Evolutionary conservation across 1,140 invertebrate genomes (phyloP).

Genomic region (Meloidogyne chitwoodi): DNA sequence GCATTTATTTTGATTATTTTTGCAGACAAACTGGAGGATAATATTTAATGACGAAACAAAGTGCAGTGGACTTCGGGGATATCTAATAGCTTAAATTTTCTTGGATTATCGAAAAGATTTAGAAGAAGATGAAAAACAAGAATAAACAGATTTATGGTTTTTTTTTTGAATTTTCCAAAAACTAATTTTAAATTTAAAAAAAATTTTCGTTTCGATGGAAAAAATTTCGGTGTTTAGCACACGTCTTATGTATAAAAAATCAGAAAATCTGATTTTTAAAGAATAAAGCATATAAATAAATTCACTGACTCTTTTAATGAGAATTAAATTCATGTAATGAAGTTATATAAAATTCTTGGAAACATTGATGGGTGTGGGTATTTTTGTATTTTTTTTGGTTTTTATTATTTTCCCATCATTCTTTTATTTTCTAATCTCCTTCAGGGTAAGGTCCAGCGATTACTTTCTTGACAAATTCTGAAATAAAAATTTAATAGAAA

Average conservation of each 20-base stretch:
- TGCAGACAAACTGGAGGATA: too few relatives aligned
- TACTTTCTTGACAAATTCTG: conserved; percentile 60
- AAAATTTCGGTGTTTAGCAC: too few relatives aligned
- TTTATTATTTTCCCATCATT: not conserved
- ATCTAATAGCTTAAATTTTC: too few relatives aligned
- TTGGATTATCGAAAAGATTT: not conserved
- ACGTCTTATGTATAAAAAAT: too few relatives aligned
- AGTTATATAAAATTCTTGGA: too few relatives aligned
- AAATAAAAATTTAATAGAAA: conserved; percentile 42
- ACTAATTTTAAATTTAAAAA: not conserved
- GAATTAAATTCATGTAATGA: too few relatives aligned
- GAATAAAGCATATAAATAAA: too few relatives aligned
- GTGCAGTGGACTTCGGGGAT: too few relatives aligned
- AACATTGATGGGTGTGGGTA: not conserved
- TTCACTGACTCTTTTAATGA: too few relatives aligned
- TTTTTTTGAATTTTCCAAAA: not conserved
- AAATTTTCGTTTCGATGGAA: not conserved
- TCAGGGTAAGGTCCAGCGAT: conserved; percentile 59
- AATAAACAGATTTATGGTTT: not conserved
- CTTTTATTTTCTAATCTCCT: conserved; percentile 28
- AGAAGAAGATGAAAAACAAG: not conserved
- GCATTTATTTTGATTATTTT: too few relatives aligned
- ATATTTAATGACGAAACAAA: too few relatives aligned
- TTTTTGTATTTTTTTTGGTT: not conserved
- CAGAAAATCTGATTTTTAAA: not conserved